Conservation (phyloP, 2,113 vertebrate species). For the Chloropsis cyanopogon region DNA sequence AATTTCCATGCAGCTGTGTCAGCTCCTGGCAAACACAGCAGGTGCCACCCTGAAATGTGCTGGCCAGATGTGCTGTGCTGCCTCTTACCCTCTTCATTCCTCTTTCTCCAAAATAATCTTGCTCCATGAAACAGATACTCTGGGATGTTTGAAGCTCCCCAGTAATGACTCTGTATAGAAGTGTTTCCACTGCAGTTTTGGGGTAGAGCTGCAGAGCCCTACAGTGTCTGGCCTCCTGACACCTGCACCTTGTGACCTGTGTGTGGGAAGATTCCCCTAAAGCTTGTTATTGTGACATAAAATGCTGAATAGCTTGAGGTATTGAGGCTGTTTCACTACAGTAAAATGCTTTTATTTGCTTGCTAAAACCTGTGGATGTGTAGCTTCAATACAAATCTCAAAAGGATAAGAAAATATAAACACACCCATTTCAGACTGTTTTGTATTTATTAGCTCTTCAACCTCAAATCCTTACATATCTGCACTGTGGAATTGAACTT, state of each 20-base stretch:
- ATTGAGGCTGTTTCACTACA: not conserved
- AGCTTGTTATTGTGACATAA: not conserved
- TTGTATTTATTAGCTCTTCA: not conserved
- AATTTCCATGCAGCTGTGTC: not conserved
- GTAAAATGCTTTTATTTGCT: not conserved
- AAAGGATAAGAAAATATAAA: not conserved
- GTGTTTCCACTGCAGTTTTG: not conserved
- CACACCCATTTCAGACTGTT: not conserved
- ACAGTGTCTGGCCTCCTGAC: not conserved
- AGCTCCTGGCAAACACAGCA: not conserved
- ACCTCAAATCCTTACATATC: not conserved
- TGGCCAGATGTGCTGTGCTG: not conserved
- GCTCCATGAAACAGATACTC: rapidly evolving
- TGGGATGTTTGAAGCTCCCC: not conserved
- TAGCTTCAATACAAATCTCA: not conserved
- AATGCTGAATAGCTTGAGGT: not conserved
- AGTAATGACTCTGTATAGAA: not conserved
- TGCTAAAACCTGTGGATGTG: not conserved
- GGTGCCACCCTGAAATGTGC: not conserved
- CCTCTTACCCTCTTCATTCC: not conserved
- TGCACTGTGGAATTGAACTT: not conserved
- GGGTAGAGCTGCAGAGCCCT: not conserved
- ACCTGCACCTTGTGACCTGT: not conserved
- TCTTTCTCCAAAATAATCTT: not conserved
- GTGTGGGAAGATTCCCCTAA: not conserved